Base-by-base conservation (phyloP, 2,888 invertebrate species). In the Coenonympha glycerion region DNA sequence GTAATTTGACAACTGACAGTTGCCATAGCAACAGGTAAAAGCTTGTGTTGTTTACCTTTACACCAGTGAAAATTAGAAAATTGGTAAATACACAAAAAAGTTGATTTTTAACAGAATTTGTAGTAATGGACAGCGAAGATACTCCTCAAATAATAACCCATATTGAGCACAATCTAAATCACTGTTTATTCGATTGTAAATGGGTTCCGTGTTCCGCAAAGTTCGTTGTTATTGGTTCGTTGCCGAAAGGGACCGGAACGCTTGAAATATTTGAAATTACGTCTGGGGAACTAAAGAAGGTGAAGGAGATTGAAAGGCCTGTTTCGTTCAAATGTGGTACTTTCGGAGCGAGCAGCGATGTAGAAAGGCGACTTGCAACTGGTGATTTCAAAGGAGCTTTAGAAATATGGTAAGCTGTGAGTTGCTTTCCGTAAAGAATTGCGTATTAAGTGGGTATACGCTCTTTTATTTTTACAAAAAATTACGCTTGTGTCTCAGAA, bases 201-300 rank as follows among this genome's bases (percentile, higher is more conserved):
- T 98, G 98, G 98, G 92, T 98, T 65, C 98, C 98, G 0, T 93
- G 94, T 69, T 96, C 97, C 2, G 95, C 98, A 0, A 97, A 97
- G 79, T 95, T 98, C 80, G 92, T 96, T 54, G 91, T 94, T 34
- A 87, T 98, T 47, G 98, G 98, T 6, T 93, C 92, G 11, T 90
- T 94, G 72, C 92, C 97, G 0, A 92, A 92, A 67, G 95, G 95
- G 37, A 92, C 92, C 44, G 98, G 98, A 0, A 90, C 94, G 18
- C 82, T 97, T 49, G 94, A 97, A 79, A 89, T 95, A 11, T 95
- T 91, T 69, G 93, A 94, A 71, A 87, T 96, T 16, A 90, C 91
- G 19, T 90, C 92, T 42, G 93, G 93, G 2, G 92, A 95, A 68
- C 65, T 76, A n/a, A 73, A 91, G 49, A 90, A 92, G 56, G 70